phyloP scores from a whole-genome alignment of 35 echinoderm and acorn worm genomes.

The Lytechinus pictus region DNA sequence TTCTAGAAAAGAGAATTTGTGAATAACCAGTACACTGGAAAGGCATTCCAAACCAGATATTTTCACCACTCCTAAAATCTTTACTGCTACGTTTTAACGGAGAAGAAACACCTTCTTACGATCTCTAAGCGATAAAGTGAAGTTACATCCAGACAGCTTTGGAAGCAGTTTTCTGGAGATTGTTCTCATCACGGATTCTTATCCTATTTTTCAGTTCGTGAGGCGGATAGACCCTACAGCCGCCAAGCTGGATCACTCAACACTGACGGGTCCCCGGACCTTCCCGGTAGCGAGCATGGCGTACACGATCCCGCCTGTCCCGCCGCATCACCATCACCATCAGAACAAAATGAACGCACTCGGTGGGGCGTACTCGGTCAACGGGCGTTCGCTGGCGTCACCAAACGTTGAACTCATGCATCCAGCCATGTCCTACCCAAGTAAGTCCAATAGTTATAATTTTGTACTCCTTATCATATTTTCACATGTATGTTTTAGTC shows the following conservation, averaged over 20 bases:
- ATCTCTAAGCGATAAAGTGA: not conserved
- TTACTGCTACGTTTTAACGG: not conserved
- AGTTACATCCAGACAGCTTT: not conserved
- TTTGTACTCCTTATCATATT: not conserved
- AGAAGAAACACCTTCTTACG: not conserved
- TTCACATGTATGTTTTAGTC: not conserved
- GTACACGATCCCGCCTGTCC: conserved; percentile 30
- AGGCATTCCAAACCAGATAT: not conserved
- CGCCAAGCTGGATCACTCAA: conserved; percentile 48
- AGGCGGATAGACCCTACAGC: conserved; percentile 38
- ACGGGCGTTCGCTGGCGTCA: conserved; percentile 73
- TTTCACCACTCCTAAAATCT: not conserved
- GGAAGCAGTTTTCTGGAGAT: not conserved
- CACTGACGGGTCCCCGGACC: conserved; percentile 46
- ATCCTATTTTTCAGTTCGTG: conserved; percentile 41
- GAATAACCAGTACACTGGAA: not conserved
- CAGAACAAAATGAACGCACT: conserved; percentile 44
- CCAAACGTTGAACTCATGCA: conserved; percentile 72
- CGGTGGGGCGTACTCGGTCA: conserved; percentile 61
- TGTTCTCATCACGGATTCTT: conserved; percentile 51
- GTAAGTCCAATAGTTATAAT: conserved; percentile 4
- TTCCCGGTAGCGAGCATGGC: conserved; percentile 49
- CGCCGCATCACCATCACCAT: conserved; percentile 20
- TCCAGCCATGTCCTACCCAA: conserved; percentile 80
- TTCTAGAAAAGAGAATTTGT: not conserved